Evolutionary conservation across 1,140 invertebrate genomes (phyloP).

Genomic region (Nilaparvata lugens): DNA sequence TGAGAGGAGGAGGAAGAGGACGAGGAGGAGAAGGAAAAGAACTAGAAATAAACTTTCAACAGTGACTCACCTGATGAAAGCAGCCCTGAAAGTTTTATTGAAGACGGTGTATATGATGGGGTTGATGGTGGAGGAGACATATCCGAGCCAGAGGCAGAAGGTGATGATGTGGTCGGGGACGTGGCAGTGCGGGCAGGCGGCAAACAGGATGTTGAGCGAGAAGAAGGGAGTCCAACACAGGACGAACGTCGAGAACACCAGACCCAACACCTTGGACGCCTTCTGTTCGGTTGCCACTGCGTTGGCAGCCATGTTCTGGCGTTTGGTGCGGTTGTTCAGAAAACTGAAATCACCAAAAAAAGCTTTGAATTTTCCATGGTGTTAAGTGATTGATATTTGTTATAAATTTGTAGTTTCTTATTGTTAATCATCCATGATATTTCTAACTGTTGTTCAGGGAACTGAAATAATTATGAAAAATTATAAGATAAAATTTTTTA

Average conservation of each 20-base stretch:
- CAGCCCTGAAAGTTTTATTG: constrained; percentile 75
- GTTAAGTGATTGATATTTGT: no score
- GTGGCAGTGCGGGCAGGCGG: constrained; percentile 51
- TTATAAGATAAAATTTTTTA: no score
- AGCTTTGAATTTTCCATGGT: no score
- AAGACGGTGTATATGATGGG: constrained; percentile 84
- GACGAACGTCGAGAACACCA: constrained; percentile 86
- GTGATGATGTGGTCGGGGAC: constrained; percentile 63
- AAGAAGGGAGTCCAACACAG: constrained; percentile 88
- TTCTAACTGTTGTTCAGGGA: no score
- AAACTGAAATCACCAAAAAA: constrained; percentile 23
- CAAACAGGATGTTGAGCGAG: constrained; percentile 71
- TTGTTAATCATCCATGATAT: no score
- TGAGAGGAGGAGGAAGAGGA: not conserved
- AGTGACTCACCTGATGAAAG: constrained; percentile 61
- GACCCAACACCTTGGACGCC: constrained; percentile 67
- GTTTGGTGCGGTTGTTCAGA: constrained; percentile 27
- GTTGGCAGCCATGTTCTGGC: constrained; percentile 57
- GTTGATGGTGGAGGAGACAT: constrained; percentile 78
- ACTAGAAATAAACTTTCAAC: constrained; percentile 12
- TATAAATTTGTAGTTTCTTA: no score
- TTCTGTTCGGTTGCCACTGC: constrained; percentile 75
- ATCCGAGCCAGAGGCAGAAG: constrained; percentile 78
- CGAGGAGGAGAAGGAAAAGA: not conserved
- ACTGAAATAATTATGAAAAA: no score